Evolutionary conservation across 2,113 vertebrate genomes (phyloP), one percentile per base, ranked within the genome.

Genomic region (Baryphthengus martii): DNA sequence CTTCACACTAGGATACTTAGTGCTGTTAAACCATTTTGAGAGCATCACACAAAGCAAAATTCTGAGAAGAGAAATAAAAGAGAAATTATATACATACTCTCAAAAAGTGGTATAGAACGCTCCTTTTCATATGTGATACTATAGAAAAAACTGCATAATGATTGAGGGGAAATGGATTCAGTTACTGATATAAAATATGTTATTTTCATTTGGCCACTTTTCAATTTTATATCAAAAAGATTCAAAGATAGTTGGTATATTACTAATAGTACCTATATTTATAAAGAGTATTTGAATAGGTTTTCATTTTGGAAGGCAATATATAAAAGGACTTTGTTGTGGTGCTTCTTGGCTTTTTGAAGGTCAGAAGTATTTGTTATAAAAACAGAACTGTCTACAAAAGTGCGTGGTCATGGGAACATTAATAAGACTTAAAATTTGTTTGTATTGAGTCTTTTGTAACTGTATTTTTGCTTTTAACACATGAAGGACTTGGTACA

Each of bases 401-500:
- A 82, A 58, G 6, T 28, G 13, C 2, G 2, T 33, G n/a, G 12
- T 33, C 26, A 59, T 37, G 14, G 28, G 15, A 86, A 70, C 6
- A 3, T 55, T 45, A 24, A 42, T 7, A 78, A 68, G 35, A 80
- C 24, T 16, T 24, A 40, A 83, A 76, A 65, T 63, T 67, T 56
- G 1, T 11, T 65, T 68, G 26, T 4, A 72, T 6, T 29, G 16
- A 63, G 6, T 42, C 2, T 10, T 76, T 80, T 76, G 33, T 7
- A 79, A 53, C 16, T 65, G 23, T 37, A 24, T 33, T 75, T 67
- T 83, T 21, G 8, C 8, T 78, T 86, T 66, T 37, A 89, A 74
- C 8, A n/a, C 1, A 12, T 62, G n/a, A 85, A 78, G 2, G 25
- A 71, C 4, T 45, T 61, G 1, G 1, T 28, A 23, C 6, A 3